Evolutionary conservation across 35 echinoderm and acorn worm species (phyloP), one percentile per base, ranked within the genome.

Genomic region (Ophioderma brevispina): DNA sequence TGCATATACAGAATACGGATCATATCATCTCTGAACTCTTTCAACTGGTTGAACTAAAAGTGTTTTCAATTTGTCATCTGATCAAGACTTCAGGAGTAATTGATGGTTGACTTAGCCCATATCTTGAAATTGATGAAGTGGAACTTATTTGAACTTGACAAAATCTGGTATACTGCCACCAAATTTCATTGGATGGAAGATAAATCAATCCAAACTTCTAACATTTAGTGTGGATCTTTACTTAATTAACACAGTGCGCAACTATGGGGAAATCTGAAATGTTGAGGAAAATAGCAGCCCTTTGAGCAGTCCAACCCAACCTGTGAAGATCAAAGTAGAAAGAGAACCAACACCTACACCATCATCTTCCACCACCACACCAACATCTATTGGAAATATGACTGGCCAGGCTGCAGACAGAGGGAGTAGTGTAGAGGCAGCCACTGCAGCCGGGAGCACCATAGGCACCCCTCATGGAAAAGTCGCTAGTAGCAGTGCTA

Each of bases 321-420:
- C 59, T 42, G 76, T 91, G 40, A 91, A 91, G 55, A 83, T 91
- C 30, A 91, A 91, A 86, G 84, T 82, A 35, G 90, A 91, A 52
- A 35, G 90, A 35, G 90, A 70, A 70, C 59, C 59, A 25, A 70
- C 59, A 13, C 59, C 59, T 15, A 70, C 59, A 70, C 10, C 59
- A 70, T 70, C 59, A 18, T 25, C 15, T 15, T 18, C 59, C 4
- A 2, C 23, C 59, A 70, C 59, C 5, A 3, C 59, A 25, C 10
- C 59, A 25, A 25, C 28, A 70, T 25, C 59, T 70, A 70, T 70
- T 70, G 59, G 59, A 70, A 70, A 70, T 70, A 70, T 70, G 2
- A 3, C 59, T 3, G 15, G 10, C 10, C 10, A 25, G n/a, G 1
- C 15, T 18, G 59, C 10, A 30, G 59, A 25, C 59, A 70, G 6